Evolutionary conservation across 2,888 invertebrate genomes (phyloP).

Genomic region (Dryomyza anilis): DNA sequence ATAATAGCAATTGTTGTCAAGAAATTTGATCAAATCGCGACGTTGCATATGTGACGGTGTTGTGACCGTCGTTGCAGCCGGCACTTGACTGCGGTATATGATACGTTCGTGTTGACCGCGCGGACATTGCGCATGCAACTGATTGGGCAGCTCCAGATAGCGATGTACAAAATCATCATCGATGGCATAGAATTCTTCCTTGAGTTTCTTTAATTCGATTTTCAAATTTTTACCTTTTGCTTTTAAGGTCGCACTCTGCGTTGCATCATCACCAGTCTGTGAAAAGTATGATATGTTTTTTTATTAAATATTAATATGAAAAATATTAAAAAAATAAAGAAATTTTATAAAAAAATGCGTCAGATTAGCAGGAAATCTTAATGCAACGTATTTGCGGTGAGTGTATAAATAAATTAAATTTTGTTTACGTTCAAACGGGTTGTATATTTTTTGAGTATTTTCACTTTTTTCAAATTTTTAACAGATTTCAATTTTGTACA

Average conservation of each 20-base stretch:
- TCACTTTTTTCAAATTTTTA: neutral
- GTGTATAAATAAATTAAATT: no score
- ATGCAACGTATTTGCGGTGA: no score
- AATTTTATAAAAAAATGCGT: no score
- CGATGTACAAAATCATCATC: slow-evolving; percentile 72
- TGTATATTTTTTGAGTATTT: no score
- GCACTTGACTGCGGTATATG: slow-evolving; percentile 44
- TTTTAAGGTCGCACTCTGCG: slow-evolving; percentile 54
- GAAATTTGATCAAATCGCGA: slow-evolving; percentile 51
- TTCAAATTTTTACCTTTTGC: slow-evolving; percentile 65
- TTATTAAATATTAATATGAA: no score
- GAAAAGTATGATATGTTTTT: no score
- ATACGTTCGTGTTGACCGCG: slow-evolving; percentile 42
- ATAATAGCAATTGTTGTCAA: slow-evolving; percentile 66
- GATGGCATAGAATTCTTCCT: slow-evolving; percentile 70
- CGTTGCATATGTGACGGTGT: slow-evolving; percentile 52
- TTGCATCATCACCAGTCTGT: no score
- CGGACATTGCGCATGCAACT: slow-evolving; percentile 70
- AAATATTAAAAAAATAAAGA: no score
- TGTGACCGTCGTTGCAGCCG: slow-evolving; percentile 34
- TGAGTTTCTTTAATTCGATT: slow-evolving; percentile 70
- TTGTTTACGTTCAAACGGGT: no score
- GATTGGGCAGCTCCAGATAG: slow-evolving; percentile 73
- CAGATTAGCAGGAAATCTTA: no score
- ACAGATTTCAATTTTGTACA: no score